Base-by-base conservation (phyloP, 2,888 invertebrate genomes). In the Cynaeus angustus region DNA sequence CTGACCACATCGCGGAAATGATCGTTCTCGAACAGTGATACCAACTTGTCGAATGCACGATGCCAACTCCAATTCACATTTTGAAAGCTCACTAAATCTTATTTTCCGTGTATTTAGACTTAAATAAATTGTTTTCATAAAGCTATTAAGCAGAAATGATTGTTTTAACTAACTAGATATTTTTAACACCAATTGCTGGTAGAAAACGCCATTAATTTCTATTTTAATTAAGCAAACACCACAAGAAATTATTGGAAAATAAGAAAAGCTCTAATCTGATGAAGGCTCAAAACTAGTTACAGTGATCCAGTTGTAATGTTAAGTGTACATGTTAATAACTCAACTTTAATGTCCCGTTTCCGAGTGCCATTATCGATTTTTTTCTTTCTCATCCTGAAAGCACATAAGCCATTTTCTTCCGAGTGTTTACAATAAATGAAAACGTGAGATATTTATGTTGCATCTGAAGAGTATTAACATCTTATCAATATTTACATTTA, bases 1-100 rank as follows among this genome's bases (percentile, higher is more conserved):
- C 64, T 74, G 73, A 74, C 72, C 72, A 45, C 66, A 68, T 67
- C 61, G 68, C 70, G 73, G 72, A 74, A 74, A 72, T 64, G 61
- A 53, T 59, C 30, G 0, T 21, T 41, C 9, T 53, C 28, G 28
- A 21, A 26, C 55, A 55, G 55, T 55, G 55, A 33, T 55, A 55
- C 37, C 55, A 55, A 55, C 55, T 55, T 37, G 55, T 37, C 55
- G 33, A 33, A 55, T 55, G 55, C 37, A 13, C 30, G 9, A n/a
- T 37, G 33, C 26, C n/a, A 5, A 37, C 7, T n/a, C 6, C 9
- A 2, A 55, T 13, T 33, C 33, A 33, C 2, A 33, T 33, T 28
- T 33, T 33, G 33, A 7, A 21, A 21, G 21, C 1, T 21, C 21
- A 21, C 21, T 1, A 21, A 21, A 21, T 21, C 4, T n/a, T n/a